phyloP scores from a whole-genome alignment of 1,140 invertebrate species.

The Chymomyza costata region DNA sequence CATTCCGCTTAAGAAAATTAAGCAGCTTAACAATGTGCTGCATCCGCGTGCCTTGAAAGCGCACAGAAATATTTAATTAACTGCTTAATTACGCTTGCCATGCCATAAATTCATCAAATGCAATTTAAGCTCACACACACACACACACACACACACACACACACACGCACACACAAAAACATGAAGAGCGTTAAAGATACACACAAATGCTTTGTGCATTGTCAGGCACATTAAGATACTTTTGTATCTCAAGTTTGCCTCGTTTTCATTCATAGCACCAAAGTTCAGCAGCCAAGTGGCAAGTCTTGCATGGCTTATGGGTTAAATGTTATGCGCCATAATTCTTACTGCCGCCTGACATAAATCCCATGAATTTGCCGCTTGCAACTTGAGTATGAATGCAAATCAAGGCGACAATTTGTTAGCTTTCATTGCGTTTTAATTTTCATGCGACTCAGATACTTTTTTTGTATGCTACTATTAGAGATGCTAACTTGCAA shows the following conservation, averaged over 20 bases:
- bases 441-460: no score
- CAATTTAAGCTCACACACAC: conserved; percentile 61
- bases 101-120: conserved; percentile 75
- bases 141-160: conserved; percentile 15
- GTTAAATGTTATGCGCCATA: conserved; percentile 54
- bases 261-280: conserved; percentile 45
- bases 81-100: conserved; percentile 74
- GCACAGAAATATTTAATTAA: conserved; percentile 74
- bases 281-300: conserved; percentile 31
- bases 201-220: not conserved
- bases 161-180: not conserved
- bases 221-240: conserved; percentile 10
- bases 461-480: not conserved
- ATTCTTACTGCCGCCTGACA: conserved; percentile 28
- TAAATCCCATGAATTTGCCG: no score
- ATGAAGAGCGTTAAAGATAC: conserved; percentile 1
- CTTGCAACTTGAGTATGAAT: not conserved
- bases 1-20: conserved; percentile 64
- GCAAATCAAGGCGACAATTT: not conserved
- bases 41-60: no score
- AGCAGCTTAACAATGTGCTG: conserved; percentile 47
- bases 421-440: not conserved
- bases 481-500: not conserved
- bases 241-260: conserved; percentile 4
- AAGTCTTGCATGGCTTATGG: conserved; percentile 36